A percentile compares a stretch with the other conserved stretches of the same genome.
Conservation (phyloP, 2,113 vertebrate species). For the Ciconia stormi region DNA sequence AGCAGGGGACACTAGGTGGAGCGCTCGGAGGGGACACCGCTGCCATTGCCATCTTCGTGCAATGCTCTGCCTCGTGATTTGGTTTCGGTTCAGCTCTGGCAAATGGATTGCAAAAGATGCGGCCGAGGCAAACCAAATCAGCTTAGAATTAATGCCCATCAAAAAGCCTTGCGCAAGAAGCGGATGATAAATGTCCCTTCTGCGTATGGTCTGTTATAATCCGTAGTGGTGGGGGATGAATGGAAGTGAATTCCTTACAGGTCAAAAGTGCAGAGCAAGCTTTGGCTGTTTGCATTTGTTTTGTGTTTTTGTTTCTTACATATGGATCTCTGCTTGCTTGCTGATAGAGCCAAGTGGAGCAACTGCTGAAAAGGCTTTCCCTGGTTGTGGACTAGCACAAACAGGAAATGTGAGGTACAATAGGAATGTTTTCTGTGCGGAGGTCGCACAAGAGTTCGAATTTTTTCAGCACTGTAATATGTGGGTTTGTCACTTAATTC, state of each 20-base stretch:
- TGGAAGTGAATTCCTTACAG: not conserved
- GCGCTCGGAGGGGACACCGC: not conserved
- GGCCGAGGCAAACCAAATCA: not conserved
- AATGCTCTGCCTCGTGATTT: not conserved
- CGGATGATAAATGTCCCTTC: not conserved
- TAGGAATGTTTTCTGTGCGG: not conserved
- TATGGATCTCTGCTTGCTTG: not conserved
- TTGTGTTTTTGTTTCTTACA: not conserved
- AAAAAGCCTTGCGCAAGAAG: not conserved
- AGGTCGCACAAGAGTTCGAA: not conserved
- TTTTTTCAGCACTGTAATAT: not conserved
- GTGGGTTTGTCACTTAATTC: not conserved
- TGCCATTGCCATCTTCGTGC: not conserved
- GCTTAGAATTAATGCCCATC: not conserved
- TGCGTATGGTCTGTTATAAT: not conserved
- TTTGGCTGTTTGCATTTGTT: not conserved
- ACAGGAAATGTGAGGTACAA: conserved; percentile 38
- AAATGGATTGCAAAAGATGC: not conserved
- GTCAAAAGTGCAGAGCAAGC: not conserved
- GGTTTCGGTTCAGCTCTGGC: conserved; percentile 21
- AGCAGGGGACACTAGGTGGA: conserved; percentile 51
- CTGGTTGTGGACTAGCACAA: not conserved
- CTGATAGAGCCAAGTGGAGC: conserved; percentile 4
- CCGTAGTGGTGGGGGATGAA: not conserved
- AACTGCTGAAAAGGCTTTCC: not conserved